phyloP scores from a whole-genome alignment of 2,888 invertebrate genomes.

The Tetragonula carbonaria region DNA sequence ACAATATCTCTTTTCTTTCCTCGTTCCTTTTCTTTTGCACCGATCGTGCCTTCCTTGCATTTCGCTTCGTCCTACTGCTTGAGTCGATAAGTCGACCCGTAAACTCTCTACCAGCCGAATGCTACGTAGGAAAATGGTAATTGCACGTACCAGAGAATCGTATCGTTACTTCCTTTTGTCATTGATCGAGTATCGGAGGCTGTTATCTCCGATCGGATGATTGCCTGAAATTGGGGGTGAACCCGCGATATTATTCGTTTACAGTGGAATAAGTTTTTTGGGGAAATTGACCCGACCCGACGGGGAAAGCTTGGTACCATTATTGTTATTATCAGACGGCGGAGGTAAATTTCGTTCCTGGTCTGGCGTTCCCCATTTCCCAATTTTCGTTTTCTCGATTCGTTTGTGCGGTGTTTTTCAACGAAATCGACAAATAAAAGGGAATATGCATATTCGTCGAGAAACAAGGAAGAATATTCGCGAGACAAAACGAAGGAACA shows the following conservation, averaged over 20 bases:
- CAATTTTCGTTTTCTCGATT: no score
- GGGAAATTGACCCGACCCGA: background rate
- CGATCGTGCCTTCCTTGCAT: conserved; percentile 50
- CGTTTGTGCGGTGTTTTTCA: no score
- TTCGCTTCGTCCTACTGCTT: conserved; percentile 29
- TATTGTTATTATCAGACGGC: background rate
- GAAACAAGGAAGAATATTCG: no score
- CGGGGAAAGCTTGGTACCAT: background rate
- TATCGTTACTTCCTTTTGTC: background rate
- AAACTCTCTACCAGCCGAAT: conserved; percentile 8
- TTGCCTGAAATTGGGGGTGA: background rate
- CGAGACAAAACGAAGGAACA: no score
- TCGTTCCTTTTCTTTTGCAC: conserved; percentile 43
- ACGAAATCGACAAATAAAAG: no score
- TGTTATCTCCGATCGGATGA: background rate
- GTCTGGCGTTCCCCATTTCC: no score
- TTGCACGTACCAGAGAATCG: background rate
- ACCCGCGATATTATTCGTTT: background rate
- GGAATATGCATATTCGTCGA: no score
- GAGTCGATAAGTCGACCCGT: conserved; percentile 38
- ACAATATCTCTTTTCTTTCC: conserved; percentile 51
- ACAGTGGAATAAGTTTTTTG: background rate
- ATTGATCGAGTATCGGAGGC: background rate
- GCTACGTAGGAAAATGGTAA: background rate
- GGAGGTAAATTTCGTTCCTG: no score